These are phyloP conservation scores for Brachionus asplanchnoidis DNA, from an alignment of 1,140 invertebrate species.

Conservation along the genomic window DNA sequence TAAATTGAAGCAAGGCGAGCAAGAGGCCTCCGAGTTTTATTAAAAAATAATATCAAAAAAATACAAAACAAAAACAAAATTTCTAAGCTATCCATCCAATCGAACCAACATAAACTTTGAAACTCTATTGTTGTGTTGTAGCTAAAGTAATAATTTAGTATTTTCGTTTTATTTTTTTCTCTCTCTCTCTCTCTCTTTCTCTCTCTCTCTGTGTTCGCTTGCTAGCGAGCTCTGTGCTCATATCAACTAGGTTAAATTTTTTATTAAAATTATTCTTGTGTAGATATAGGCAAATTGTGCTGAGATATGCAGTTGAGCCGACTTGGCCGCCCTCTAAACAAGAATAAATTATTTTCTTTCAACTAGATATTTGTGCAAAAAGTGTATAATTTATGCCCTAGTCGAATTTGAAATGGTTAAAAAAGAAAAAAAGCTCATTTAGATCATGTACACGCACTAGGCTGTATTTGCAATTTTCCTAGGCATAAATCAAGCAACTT, in stretches of 20 bases:
- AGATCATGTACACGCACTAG: not conserved
- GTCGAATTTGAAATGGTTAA: conserved; percentile 4
- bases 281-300: conserved; percentile 21
- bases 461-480: not conserved
- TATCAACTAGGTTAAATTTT: conserved; percentile 40
- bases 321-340: not conserved
- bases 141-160: conserved; percentile 33
- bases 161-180: not conserved
- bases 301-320: conserved; percentile 1
- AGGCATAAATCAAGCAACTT: not conserved
- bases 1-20: not conserved
- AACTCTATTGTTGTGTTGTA: conserved; percentile 6
- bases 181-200: not conserved
- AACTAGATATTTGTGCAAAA: not conserved
- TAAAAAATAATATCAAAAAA: not conserved
- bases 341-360: conserved; percentile 28
- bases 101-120: conserved; percentile 19
- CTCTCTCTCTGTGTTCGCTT: not conserved
- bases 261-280: conserved; percentile 14
- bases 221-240: not conserved
- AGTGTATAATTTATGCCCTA: conserved; percentile 14
- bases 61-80: conserved; percentile 22
- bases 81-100: conserved; percentile 26
- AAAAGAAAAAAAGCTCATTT: not conserved
- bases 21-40: conserved; percentile 18